Evolutionary conservation across 2,797 vertebrate genomes (phyloP).

Genomic region (Sciurus vulgaris): DNA sequence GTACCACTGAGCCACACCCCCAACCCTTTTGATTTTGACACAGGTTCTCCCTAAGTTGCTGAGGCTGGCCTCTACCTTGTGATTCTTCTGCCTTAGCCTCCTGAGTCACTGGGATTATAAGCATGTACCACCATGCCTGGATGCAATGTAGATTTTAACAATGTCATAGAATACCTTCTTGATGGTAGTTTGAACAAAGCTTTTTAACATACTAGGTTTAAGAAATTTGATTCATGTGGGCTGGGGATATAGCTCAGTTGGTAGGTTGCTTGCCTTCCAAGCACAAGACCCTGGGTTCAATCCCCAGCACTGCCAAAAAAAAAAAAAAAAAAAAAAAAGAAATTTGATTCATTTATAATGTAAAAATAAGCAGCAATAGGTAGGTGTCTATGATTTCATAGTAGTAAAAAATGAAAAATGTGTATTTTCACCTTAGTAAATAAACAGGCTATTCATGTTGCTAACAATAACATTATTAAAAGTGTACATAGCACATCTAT

Average conservation of each 20-base stretch:
- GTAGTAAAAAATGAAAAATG: slow-evolving; percentile 19
- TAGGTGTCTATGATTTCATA: neutral
- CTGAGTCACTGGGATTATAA: no score
- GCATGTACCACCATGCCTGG: no score
- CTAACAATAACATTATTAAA: neutral
- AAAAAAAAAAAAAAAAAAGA: no score
- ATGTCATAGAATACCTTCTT: neutral
- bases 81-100: no score
- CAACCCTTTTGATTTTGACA: no score
- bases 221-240: neutral
- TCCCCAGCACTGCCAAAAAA: no score
- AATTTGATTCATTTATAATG: slow-evolving; percentile 37
- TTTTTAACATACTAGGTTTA: neutral
- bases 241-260: no score
- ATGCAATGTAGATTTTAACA: neutral
- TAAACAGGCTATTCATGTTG: neutral
- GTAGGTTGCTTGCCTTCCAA: no score
- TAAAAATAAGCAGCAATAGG: slow-evolving; percentile 41
- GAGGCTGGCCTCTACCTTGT: no score
- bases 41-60: no score
- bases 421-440: neutral
- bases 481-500: neutral
- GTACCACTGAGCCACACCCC: no score
- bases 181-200: neutral
- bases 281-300: no score